Percentiles rank a stretch among this genome's conserved stretches.
Conservation (phyloP, 2,113 vertebrate genomes). For the Macrotis lagotis region DNA sequence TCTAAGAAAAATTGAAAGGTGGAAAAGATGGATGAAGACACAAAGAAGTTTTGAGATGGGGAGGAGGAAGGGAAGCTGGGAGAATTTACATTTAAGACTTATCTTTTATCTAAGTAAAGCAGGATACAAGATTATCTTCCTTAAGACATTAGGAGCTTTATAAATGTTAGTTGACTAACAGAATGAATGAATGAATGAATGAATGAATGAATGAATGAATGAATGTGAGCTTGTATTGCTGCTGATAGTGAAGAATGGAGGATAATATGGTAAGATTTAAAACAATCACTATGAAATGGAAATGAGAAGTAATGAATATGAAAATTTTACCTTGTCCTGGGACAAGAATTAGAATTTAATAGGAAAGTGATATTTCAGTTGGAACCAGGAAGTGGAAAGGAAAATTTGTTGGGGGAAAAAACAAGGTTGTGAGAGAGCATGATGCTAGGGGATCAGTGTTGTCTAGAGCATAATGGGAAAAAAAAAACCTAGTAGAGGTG, state of each 20-base stretch:
- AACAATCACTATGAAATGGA: background rate
- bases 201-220: background rate
- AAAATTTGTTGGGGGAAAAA: background rate
- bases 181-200: background rate
- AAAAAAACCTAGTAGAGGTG: background rate
- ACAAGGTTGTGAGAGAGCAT: background rate
- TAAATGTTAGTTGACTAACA: background rate
- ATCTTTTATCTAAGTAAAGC: background rate
- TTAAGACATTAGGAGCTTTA: background rate
- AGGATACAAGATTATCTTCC: background rate
- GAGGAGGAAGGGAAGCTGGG: background rate
- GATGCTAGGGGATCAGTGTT: background rate
- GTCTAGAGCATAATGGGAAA: background rate
- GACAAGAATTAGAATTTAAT: background rate
- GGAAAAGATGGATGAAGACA: background rate
- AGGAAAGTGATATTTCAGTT: background rate
- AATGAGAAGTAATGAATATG: background rate
- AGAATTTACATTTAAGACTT: background rate
- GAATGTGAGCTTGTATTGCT: background rate
- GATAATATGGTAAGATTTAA: background rate
- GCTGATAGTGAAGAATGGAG: background rate
- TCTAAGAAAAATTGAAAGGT: background rate
- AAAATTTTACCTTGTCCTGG: background rate
- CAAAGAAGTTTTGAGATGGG: background rate
- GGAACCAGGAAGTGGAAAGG: background rate